Percentiles rank a stretch among this genome's conserved stretches.
Evolutionary conservation across 2,797 vertebrate genomes (phyloP).

Genomic region (Protonibea diacanthus): DNA sequence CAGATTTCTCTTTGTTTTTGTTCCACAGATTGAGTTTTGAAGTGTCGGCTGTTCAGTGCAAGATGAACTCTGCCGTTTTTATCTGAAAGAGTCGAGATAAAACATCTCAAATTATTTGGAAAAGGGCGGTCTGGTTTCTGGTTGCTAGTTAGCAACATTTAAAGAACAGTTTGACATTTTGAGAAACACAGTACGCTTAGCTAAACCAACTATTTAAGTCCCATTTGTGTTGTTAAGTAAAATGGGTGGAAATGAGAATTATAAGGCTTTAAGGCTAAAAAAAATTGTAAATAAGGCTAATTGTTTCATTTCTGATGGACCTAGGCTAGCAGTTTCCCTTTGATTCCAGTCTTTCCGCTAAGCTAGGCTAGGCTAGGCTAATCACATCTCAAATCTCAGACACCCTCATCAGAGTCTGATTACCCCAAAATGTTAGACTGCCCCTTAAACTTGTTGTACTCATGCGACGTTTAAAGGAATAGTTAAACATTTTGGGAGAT

Average conservation of each 20-base stretch:
- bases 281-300: neutral
- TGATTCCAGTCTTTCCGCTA: too few species aligned
- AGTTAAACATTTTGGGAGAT: neutral
- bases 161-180: constrained; percentile 6
- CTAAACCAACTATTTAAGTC: neutral
- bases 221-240: neutral
- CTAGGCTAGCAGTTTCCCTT: too few species aligned
- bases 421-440: neutral
- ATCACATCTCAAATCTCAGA: neutral
- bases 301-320: neutral
- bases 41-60: constrained; percentile 14
- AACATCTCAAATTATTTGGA: neutral
- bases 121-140: neutral
- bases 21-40: neutral
- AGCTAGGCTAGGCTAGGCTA: neutral
- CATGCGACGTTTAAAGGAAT: neutral
- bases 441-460: neutral
- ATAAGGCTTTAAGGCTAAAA: neutral
- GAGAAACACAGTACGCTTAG: neutral
- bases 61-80: neutral
- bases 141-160: neutral
- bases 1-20: neutral
- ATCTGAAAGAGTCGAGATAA: neutral
- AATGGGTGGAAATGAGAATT: neutral
- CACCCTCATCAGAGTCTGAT: neutral